phyloP scores from a whole-genome alignment of 2,113 vertebrate genomes.

The Sinocyclocheilus rhinocerous region DNA sequence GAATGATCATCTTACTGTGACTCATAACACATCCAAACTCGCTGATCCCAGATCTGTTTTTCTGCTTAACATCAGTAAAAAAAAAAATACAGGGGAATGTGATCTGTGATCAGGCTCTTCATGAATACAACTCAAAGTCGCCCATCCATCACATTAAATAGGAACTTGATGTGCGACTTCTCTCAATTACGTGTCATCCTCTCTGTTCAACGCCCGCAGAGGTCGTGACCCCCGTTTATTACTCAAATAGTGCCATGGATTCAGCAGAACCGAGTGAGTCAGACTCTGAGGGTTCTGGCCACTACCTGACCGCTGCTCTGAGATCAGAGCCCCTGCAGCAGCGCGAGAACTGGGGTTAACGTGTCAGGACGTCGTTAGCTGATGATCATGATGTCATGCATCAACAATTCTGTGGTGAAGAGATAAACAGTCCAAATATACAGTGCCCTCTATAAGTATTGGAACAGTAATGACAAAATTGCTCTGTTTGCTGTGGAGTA shows the following conservation, averaged over 20 bases:
- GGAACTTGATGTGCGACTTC: constrained; percentile 41
- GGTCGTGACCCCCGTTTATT: constrained; percentile 39
- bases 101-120: background rate
- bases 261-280: constrained; percentile 21
- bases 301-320: constrained; percentile 48
- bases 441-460: too few relatives aligned
- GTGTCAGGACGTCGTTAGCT: background rate
- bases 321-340: constrained; percentile 21
- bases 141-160: constrained; percentile 56
- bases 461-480: too few relatives aligned
- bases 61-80: background rate
- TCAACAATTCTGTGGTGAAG: background rate
- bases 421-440: background rate
- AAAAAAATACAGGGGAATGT: background rate
- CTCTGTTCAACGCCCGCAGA: constrained; percentile 41
- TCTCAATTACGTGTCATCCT: constrained; percentile 48
- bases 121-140: constrained; percentile 25
- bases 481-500: too few relatives aligned
- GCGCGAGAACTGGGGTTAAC: background rate
- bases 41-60: background rate
- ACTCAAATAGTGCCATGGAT: constrained; percentile 31
- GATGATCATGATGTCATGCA: constrained; percentile 33
- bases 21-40: background rate
- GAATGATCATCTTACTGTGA: constrained; percentile 9
- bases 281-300: constrained; percentile 7